Conservation (phyloP, 2,797 vertebrate genomes). For the Psittacula echo region DNA sequence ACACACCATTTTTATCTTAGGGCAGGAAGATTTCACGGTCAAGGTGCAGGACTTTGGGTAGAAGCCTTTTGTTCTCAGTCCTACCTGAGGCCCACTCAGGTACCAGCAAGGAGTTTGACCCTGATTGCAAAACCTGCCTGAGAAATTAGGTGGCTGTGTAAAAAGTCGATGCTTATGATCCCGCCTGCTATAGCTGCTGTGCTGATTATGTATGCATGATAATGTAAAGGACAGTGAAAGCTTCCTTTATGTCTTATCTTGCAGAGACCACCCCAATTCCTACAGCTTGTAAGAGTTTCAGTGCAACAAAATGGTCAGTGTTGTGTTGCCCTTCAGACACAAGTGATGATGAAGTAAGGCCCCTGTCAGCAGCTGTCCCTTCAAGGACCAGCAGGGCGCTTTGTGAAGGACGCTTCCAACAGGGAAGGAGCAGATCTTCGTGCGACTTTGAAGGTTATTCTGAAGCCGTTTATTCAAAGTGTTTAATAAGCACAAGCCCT, state of each 20-base stretch:
- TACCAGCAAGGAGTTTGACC: not conserved
- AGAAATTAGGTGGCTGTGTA: not conserved
- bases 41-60: not conserved
- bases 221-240: not conserved
- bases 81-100: not conserved
- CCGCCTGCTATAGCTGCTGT: not conserved
- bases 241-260: not conserved
- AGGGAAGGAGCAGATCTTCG: not conserved
- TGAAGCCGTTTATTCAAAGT: not conserved
- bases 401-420: not conserved
- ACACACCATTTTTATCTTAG: accelerated
- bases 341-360: not conserved
- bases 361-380: not conserved
- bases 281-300: not conserved
- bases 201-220: no score
- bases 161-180: not conserved
- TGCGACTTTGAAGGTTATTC: not conserved
- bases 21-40: not conserved
- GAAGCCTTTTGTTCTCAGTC: not conserved
- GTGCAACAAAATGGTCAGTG: not conserved
- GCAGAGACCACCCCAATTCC: not conserved
- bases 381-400: not conserved
- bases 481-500: not conserved
- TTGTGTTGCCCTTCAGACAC: not conserved
- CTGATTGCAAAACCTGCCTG: not conserved